Evolutionary conservation across 2,888 invertebrate species (phyloP), one percentile per base, ranked within the genome.

Genomic region (Sympetrum striolatum): DNA sequence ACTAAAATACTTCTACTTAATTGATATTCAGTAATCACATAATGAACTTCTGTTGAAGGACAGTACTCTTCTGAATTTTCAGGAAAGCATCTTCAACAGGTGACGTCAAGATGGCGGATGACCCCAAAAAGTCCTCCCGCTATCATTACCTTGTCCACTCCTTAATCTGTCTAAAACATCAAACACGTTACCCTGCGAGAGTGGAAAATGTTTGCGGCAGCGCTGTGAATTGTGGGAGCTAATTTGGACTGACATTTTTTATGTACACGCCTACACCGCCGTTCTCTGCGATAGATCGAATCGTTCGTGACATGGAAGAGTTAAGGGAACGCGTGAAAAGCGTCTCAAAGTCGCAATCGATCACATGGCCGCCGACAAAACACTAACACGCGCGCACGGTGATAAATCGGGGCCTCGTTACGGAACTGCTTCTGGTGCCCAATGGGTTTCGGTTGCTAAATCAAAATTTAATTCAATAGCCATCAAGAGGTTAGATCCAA

Each of bases 251-350:
- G 82, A 58, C 25, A 35, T 58, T 86, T 60, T 86, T 58, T 58
- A 53, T n/a, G 48, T n/a, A n/a, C n/a, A n/a, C 86, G 15, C 82
- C 58, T 10, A 22, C 58, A 22, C 58, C 35, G 82, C 48, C 35
- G 48, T 35, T 25, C 31, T 58, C 8, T 35, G 22, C 22, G 73
- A 25, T 18, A 37, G 86, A 86, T 60, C 86, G 37, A 86, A 86
- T 58, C 22, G 60, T 60, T 37, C 86, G 86, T 60, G 86, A 86
- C 86, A 64, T 39, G 86, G 86, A 86, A 86, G 82, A 82, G 82
- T 82, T 58, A 82, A 60, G 48, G 53, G 31, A 64, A n/a, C 10
- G 73, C 73, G 73, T 73, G 73, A 73, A 64, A 73, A 25, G 73
- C 73, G 14, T 25, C 31, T 73, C 12, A 18, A 31, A n/a, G 73